Base-by-base conservation (phyloP, 2,113 vertebrate species). In the Bujurquina vittata region DNA sequence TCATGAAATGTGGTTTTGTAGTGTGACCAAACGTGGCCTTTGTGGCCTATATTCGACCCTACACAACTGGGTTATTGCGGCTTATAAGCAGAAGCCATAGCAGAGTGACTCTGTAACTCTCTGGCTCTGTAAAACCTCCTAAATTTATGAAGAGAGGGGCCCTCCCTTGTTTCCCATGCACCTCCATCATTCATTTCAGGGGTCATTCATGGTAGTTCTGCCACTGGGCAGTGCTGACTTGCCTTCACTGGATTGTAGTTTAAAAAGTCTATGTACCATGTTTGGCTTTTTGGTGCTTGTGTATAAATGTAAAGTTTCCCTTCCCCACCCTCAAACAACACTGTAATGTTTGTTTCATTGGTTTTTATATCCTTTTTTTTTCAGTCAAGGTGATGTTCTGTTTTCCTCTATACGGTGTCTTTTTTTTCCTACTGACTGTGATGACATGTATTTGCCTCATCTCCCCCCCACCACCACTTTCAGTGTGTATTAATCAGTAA, bases 271-370 rank as follows among this genome's bases (percentile, higher is more conserved):
- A 74, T 92, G 88, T 94, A 91, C 90, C 91, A 91, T 59, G 89
- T 92, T 94, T 92, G 91, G 93, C 92, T 94, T 95, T 91, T 94
- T 91, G 92, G 93, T 93, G 92, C 93, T 94, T 92, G 91, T 96
- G 95, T 96, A 96, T 95, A 96, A 94, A 94, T 95, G 95, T 95
- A 96, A 95, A 95, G 89, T 89, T 80, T 84, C 89, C 46, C 81
- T 33, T 49, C 17, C 81, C 8, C 3, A 31, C 81, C 84, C 85
- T 73, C 33, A 80, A 89, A 87, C 87, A 90, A 95, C 95, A 95
- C 94, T 95, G 95, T 95, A 93, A 90, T 78, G 87, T 94, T 95
- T 88, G 84, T 91, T 93, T 94, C 72, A 93, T 93, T 84, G 85
- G 84, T 94, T 93, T 67, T 94, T 93, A 82, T 93, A 92, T 91